phyloP scores from a whole-genome alignment of 2,797 vertebrate species.

The Pitangus sulphuratus region DNA sequence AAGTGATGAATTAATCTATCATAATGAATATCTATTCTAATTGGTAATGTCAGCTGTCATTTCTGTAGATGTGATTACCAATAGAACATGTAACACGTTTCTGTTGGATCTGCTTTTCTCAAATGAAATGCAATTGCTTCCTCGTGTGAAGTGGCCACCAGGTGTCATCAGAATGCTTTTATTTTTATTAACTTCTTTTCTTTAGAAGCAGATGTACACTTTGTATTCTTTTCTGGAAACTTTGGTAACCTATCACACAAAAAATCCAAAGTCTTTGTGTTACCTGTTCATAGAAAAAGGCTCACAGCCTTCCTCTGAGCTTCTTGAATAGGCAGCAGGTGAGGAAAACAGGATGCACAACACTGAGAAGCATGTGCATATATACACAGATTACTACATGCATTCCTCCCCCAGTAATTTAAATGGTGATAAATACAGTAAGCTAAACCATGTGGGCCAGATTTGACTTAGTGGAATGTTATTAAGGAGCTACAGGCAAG shows the following conservation, averaged over 20 bases:
- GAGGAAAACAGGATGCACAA: neutral
- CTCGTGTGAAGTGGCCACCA: constrained; percentile 76
- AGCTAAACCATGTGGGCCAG: neutral
- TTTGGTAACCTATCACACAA: neutral
- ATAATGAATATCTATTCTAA: neutral
- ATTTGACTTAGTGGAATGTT: neutral
- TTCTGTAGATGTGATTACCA: neutral
- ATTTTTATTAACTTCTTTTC: constrained; percentile 48
- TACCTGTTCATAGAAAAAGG: neutral
- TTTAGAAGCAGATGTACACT: neutral
- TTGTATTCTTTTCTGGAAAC: constrained; percentile 1
- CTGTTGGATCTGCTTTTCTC: neutral
- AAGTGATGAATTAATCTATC: too few relatives aligned
- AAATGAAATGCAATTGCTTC: neutral
- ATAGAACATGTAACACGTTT: neutral
- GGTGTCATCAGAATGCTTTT: constrained; percentile 82
- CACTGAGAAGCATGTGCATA: neutral
- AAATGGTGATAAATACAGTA: neutral
- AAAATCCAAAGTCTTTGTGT: neutral
- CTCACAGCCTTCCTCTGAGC: neutral
- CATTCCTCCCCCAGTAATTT: neutral
- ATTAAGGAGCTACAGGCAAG: neutral
- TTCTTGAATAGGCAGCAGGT: neutral
- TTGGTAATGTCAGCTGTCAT: neutral
- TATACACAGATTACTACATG: neutral